Percentiles rank a stretch among this genome's conserved stretches.
Conservation (phyloP, 2,888 invertebrate genomes). For the Agrotis puta region DNA sequence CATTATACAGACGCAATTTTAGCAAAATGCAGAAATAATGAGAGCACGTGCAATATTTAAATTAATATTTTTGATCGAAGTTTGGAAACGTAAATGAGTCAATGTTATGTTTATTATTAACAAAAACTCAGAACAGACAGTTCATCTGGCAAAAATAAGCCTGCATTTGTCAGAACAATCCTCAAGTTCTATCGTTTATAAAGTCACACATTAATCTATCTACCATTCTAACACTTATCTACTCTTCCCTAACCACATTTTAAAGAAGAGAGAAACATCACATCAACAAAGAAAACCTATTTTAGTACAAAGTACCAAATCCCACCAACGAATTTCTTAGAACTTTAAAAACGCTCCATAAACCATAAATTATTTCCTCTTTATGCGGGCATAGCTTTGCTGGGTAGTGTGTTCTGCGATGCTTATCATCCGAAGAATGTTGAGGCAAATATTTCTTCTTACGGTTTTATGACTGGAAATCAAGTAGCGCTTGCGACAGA, state of each 20-base stretch:
- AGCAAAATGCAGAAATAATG: neutral
- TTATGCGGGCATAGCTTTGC: slow-evolving; percentile 27
- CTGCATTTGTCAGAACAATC: neutral
- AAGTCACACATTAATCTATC: neutral
- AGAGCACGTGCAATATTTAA: neutral
- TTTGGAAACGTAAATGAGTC: neutral
- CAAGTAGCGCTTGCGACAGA: neutral
- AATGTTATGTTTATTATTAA: neutral
- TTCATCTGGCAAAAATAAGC: neutral
- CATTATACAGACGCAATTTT: neutral
- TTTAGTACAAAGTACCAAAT: slow-evolving; percentile 29
- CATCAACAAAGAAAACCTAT: slow-evolving; percentile 32
- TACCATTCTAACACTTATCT: slow-evolving; percentile 1
- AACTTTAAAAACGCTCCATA: slow-evolving; percentile 54
- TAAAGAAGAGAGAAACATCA: slow-evolving; percentile 16
- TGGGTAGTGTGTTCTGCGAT: slow-evolving; percentile 30
- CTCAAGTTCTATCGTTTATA: too few species aligned
- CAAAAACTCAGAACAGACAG: too few species aligned
- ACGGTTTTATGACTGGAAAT: neutral
- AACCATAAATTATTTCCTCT: slow-evolving; percentile 52
- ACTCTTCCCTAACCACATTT: neutral
- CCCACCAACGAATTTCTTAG: slow-evolving; percentile 55
- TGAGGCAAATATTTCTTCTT: slow-evolving; percentile 8
- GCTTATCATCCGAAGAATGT: slow-evolving; percentile 46
- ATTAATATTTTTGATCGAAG: too few species aligned